A percentile compares a stretch with the other conserved stretches of the same genome.
Conservation (phyloP, 2,797 vertebrate species). For the Tinamus major region DNA sequence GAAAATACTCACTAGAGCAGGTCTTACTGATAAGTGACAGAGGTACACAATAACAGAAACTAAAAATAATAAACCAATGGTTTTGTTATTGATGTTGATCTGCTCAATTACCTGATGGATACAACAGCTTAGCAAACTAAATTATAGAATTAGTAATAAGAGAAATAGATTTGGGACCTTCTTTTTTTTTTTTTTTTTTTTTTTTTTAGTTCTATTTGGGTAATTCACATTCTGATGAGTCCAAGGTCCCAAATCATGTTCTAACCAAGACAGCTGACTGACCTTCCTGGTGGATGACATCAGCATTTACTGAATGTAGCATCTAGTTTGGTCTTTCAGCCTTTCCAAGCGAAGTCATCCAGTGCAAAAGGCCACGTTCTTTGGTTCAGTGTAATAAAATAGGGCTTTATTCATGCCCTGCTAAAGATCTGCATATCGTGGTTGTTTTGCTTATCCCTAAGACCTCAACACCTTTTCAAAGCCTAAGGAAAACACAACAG, state of each 20-base stretch:
- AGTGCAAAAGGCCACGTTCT: not conserved
- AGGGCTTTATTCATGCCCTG: fast-evolving
- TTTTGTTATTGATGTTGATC: not conserved
- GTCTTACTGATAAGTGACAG: not conserved
- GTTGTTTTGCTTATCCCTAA: not conserved
- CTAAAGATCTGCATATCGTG: not conserved
- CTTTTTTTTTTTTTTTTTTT: not conserved
- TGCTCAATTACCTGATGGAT: not conserved
- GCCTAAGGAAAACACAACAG: not conserved
- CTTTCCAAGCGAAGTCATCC: not conserved
- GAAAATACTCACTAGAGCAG: not conserved
- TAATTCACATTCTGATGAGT: not conserved
- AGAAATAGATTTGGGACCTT: not conserved
- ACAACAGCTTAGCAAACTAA: not conserved
- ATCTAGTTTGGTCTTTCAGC: not conserved
- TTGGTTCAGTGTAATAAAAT: not conserved
- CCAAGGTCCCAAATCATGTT: not conserved
- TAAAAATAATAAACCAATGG: not conserved
- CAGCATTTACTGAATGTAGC: not conserved
- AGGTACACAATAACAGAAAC: not conserved
- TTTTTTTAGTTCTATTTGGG: not conserved
- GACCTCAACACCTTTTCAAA: not conserved
- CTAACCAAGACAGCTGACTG: not conserved
- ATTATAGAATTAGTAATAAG: not conserved
- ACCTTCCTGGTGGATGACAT: fast-evolving